phyloP scores from a whole-genome alignment of 2,888 invertebrate species.

The Zootermopsis nevadensis region DNA sequence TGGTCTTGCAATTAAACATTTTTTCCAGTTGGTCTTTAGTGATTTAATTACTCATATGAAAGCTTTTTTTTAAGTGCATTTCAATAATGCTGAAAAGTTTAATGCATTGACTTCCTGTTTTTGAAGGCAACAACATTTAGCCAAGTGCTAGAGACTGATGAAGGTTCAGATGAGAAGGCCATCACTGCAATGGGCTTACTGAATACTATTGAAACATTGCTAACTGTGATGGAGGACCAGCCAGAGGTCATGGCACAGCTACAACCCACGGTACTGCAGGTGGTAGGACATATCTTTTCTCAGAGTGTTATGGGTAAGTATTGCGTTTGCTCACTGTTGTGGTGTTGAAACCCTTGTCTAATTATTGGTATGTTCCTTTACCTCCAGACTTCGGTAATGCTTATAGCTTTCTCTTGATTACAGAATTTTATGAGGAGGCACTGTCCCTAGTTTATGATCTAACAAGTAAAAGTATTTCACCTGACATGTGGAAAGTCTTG shows the following conservation, averaged over 20 bases:
- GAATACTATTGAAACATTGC: conserved; percentile 94
- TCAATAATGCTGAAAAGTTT: too few species aligned
- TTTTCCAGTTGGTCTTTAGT: too few species aligned
- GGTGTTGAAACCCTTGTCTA: too few species aligned
- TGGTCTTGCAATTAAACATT: too few species aligned
- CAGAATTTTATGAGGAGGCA: conserved; percentile 98
- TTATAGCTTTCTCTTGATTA: conserved; percentile 45
- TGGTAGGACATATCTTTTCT: conserved; percentile 72
- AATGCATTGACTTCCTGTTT: not conserved
- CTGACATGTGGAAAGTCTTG: conserved; percentile 96
- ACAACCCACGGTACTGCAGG: conserved; percentile 92
- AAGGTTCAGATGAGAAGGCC: conserved; percentile 93
- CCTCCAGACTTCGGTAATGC: too few species aligned
- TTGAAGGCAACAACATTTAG: conserved; percentile 79
- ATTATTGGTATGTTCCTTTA: too few species aligned
- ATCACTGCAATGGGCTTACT: conserved; percentile 97
- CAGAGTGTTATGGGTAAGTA: conserved; percentile 83
- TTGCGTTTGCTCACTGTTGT: conserved; percentile 14
- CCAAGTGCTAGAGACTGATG: conserved; percentile 79
- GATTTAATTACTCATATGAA: too few species aligned
- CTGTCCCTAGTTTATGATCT: conserved; percentile 92
- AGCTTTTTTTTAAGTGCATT: too few species aligned
- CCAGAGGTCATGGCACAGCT: conserved; percentile 86
- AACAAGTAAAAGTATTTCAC: conserved; percentile 87
- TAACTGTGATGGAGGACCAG: conserved; percentile 92